phyloP scores from a whole-genome alignment of 2,888 invertebrate species.

The Rhagophthalmus giganteus region DNA sequence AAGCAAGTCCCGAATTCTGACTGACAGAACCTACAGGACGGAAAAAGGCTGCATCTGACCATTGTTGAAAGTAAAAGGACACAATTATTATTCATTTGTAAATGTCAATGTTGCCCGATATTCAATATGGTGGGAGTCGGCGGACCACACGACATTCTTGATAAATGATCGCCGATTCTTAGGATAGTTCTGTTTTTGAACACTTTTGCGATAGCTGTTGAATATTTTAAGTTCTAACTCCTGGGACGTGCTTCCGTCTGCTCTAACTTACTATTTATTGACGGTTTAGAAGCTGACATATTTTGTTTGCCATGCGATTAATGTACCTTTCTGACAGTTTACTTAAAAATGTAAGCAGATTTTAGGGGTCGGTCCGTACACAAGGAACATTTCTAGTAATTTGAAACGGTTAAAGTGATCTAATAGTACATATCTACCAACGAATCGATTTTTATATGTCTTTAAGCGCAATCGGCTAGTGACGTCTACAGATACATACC shows the following conservation, averaged over 20 bases:
- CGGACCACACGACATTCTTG: slow-evolving; percentile 55
- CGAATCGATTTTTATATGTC: too few species aligned
- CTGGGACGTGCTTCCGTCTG: slow-evolving; percentile 48
- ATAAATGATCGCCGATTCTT: slow-evolving; percentile 57
- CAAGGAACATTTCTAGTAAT: too few species aligned
- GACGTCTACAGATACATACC: too few species aligned
- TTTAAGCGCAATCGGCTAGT: too few species aligned
- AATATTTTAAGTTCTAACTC: slow-evolving; percentile 49
- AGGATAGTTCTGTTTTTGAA: slow-evolving; percentile 52
- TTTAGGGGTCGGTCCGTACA: too few species aligned
- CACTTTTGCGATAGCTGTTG: slow-evolving; percentile 52
- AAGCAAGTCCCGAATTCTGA: slow-evolving; percentile 27
- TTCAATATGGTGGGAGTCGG: slow-evolving; percentile 57
- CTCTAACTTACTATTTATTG: slow-evolving; percentile 42
- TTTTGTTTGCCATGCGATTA: too few species aligned
- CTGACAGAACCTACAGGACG: slow-evolving; percentile 43
- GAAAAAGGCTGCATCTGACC: slow-evolving; percentile 31
- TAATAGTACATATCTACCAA: too few species aligned
- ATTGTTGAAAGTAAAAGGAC: slow-evolving; percentile 50
- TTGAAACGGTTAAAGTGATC: too few species aligned
- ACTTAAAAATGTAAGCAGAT: too few species aligned
- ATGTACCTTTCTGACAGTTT: too few species aligned
- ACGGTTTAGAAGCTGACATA: slow-evolving; percentile 36
- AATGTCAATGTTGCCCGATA: slow-evolving; percentile 57
- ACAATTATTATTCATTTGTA: slow-evolving; percentile 59